These are phyloP conservation scores for Tachystola acroxantha DNA, from an alignment of 2,888 invertebrate species.

Conservation along the genomic window DNA sequence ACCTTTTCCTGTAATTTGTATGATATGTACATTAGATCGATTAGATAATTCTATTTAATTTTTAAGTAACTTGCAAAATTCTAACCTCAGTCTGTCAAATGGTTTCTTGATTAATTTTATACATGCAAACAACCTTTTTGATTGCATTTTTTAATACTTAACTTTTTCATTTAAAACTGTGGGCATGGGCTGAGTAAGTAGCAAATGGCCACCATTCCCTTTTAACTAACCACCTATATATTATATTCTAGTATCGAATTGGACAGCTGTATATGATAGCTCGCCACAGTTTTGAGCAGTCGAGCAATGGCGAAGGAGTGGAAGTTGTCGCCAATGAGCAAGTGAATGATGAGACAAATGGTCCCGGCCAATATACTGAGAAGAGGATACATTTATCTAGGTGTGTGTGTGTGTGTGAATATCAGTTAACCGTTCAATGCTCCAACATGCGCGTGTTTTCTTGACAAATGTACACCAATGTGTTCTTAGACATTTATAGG, in stretches of 20 bases:
- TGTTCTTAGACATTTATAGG: neutral
- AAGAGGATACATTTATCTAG: slow-evolving; percentile 93
- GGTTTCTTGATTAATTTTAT: no score
- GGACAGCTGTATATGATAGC: slow-evolving; percentile 98
- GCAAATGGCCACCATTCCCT: no score
- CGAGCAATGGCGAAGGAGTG: slow-evolving; percentile 93
- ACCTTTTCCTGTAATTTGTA: no score
- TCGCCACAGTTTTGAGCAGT: slow-evolving; percentile 94
- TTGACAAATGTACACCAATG: no score
- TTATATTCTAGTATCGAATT: slow-evolving; percentile 85
- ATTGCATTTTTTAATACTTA: no score
- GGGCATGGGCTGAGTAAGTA: neutral
- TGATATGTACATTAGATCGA: no score
- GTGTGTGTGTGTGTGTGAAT: slow-evolving; percentile 60
- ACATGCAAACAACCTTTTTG: no score
- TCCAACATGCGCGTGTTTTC: no score
- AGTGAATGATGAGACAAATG: slow-evolving; percentile 87
- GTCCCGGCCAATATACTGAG: slow-evolving; percentile 92
- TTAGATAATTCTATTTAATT: no score
- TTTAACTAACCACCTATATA: no score
- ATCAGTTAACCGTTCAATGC: neutral
- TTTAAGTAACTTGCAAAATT: no score
- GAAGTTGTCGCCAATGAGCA: slow-evolving; percentile 92
- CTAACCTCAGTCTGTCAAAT: no score
- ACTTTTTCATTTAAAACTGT: neutral